Base-by-base conservation (phyloP, 1,140 invertebrate species). In the Drosophila pandora region DNA sequence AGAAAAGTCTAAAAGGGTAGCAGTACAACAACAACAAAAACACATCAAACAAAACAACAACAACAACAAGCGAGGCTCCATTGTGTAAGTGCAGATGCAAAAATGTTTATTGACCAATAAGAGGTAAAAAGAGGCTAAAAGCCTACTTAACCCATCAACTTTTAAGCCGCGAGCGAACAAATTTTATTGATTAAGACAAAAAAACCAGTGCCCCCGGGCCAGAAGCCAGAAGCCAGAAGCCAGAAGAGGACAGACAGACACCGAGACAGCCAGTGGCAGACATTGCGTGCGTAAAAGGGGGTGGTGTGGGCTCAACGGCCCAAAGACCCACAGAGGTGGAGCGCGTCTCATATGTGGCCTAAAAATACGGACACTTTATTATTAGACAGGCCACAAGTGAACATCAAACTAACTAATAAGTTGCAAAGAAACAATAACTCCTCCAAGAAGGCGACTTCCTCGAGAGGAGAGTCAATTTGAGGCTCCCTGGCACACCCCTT, bases 141-240 rank as follows among this genome's bases (percentile, higher is more conserved):
- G 47, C 28, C 59, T 49, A 67, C 60, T 67, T 67, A 53, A 43
- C 59, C 63, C 63, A 67, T 52, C 58, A 63, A 52, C 47, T 53
- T 64, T 67, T 50, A 25, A 63, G 32, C 17, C 39, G 34, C 59
- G 32, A 21, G 7, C 28, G 48, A 69, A 23, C 30, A 47, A 60
- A 53, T 43, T 37, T 54, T 72, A 72, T 72, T 70, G 69, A 72
- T 72, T 72, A 68, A 68, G 71, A 54, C 57, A 78, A 30, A 55
- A 30, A 6, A 50, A 30, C 57, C 37, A 47, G 17, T 17, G 17
- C 17, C 17, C 17, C 17, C 17, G 17, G 17, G 17, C 17, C 17
- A 45, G 56, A 52, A 55, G 10, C 23, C 55, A 54, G 22, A 55
- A n/a, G n/a, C 34, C 41, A n/a, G n/a, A 28, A 58, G 50, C 32